phyloP scores from a whole-genome alignment of 2,797 vertebrate species.

The Xenops minutus region DNA sequence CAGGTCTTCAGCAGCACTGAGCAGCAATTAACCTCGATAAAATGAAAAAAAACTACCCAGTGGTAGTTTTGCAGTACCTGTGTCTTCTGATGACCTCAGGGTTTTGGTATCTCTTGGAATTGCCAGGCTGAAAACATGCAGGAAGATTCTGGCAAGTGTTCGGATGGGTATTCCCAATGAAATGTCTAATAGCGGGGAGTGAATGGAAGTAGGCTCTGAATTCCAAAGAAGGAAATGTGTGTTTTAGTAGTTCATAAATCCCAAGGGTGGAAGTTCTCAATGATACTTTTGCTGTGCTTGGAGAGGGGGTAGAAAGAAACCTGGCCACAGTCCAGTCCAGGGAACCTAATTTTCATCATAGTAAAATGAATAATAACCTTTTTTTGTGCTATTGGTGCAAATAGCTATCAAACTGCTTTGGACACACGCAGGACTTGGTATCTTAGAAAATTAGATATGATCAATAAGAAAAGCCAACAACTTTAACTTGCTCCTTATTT shows the following conservation, averaged over 20 bases:
- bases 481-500: not conserved
- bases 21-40: not conserved
- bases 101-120: not conserved
- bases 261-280: not conserved
- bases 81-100: not conserved
- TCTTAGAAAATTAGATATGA: not conserved
- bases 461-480: not conserved
- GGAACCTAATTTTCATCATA: not conserved
- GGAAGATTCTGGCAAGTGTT: not conserved
- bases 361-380: not conserved
- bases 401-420: not conserved
- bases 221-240: not conserved
- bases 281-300: not conserved
- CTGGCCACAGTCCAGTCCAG: not conserved
- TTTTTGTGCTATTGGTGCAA: not conserved
- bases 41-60: not conserved
- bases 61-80: not conserved
- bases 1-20: not conserved
- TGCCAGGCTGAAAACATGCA: not conserved
- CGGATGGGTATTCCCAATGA: not conserved
- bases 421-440: fast-evolving
- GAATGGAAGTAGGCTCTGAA: not conserved
- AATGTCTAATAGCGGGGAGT: not conserved
- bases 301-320: not conserved
- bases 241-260: not conserved